Conservation (phyloP, 1,140 invertebrate genomes). For the Whitmania pigra region DNA sequence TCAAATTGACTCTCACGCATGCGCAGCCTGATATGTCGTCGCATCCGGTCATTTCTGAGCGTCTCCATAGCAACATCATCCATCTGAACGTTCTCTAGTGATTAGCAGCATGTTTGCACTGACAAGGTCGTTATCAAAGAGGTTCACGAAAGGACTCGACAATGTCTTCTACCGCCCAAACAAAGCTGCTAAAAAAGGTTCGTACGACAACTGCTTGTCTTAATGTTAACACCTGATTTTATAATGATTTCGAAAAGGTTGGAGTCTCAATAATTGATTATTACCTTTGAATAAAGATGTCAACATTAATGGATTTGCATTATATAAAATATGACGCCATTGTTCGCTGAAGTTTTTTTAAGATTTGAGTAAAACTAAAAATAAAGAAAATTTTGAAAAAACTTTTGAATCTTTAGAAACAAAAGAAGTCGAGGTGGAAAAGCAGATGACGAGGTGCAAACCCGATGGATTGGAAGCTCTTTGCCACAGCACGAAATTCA, state of each 20-base stretch:
- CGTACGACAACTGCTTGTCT: background rate
- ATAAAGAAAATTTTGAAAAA: background rate
- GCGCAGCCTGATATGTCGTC: too few species aligned
- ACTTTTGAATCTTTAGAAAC: background rate
- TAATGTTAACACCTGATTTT: too few species aligned
- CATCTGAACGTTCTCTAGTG: too few species aligned
- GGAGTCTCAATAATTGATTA: too few species aligned
- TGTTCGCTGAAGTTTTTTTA: background rate
- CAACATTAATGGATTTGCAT: constrained; percentile 1
- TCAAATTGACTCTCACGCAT: too few species aligned
- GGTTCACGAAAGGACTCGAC: constrained; percentile 10
- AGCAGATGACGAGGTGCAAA: constrained; percentile 42
- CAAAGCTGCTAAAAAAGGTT: constrained; percentile 16
- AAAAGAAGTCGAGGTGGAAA: constrained; percentile 33
- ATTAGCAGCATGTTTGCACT: constrained; percentile 13
- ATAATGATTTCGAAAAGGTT: too few species aligned
- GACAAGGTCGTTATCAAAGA: constrained; percentile 9
- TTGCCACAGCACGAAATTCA: constrained; percentile 82
- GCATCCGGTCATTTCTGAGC: too few species aligned
- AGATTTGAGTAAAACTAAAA: background rate
- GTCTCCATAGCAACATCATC: too few species aligned
- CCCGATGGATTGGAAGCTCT: constrained; percentile 81
- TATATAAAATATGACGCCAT: background rate
- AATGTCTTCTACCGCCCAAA: constrained; percentile 10
- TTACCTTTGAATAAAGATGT: background rate